phyloP scores from a whole-genome alignment of 2,888 invertebrate species.

The Camponotus fellah region DNA sequence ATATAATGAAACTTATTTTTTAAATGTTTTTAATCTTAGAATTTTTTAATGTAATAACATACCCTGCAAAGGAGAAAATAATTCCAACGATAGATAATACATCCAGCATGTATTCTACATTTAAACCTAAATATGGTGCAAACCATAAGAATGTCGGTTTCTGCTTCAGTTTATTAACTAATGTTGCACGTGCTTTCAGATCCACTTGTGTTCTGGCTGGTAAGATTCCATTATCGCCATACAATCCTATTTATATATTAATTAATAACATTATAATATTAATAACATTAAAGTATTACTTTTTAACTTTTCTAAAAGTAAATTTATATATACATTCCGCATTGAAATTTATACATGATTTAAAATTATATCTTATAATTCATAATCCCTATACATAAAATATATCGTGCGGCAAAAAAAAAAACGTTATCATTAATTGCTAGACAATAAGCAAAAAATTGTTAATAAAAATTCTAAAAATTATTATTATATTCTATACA shows the following conservation, averaged over 20 bases:
- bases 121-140: slow-evolving; percentile 89
- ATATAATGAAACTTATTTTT: background rate
- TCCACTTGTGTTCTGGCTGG: slow-evolving; percentile 88
- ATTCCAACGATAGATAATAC: slow-evolving; percentile 89
- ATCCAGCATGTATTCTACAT: slow-evolving; percentile 90
- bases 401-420: background rate
- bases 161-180: slow-evolving; percentile 88
- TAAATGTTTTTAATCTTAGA: slow-evolving; percentile 15
- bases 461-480: background rate
- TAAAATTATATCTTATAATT: background rate
- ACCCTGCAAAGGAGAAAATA: slow-evolving; percentile 90
- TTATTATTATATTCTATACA: too few species aligned
- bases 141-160: slow-evolving; percentile 90
- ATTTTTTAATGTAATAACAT: slow-evolving; percentile 67
- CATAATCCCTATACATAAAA: background rate
- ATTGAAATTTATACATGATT: background rate
- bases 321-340: background rate
- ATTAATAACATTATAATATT: background rate
- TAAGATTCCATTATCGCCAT: slow-evolving; percentile 91
- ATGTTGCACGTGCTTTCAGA: slow-evolving; percentile 85
- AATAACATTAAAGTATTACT: background rate
- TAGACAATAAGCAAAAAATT: background rate
- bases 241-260: slow-evolving; percentile 88
- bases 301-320: background rate
- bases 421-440: background rate